phyloP scores from a whole-genome alignment of 2,888 invertebrate species.

The Plagodis dolabraria region DNA sequence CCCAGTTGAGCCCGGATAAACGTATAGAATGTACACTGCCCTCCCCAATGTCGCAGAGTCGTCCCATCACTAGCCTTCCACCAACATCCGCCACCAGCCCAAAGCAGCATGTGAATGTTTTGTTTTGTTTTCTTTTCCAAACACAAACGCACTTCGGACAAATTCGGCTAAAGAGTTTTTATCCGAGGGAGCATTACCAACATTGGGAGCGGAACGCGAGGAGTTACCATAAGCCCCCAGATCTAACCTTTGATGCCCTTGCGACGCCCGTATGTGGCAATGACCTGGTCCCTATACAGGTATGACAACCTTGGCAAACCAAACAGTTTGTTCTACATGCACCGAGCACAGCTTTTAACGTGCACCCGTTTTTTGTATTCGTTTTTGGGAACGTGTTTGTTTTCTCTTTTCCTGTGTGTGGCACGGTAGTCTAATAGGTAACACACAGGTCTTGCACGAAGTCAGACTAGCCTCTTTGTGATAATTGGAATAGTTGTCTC shows the following conservation, averaged over 20 bases:
- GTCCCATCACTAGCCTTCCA: conserved; percentile 59
- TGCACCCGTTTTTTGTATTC: conserved; percentile 63
- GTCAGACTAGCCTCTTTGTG: conserved; percentile 3
- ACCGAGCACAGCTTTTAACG: conserved; percentile 77
- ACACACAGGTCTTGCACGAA: conserved; percentile 9
- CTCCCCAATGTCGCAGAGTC: conserved; percentile 59
- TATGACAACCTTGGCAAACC: conserved; percentile 75
- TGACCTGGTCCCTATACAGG: conserved; percentile 83
- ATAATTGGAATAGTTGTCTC: not conserved
- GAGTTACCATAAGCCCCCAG: conserved; percentile 84
- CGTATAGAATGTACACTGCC: not conserved
- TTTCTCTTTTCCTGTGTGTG: conserved; percentile 50
- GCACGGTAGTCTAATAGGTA: conserved; percentile 59
- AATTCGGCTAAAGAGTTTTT: conserved; percentile 82
- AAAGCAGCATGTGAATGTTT: conserved; percentile 85
- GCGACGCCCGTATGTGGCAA: conserved; percentile 80
- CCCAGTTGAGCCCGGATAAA: no score
- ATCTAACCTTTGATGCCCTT: conserved; percentile 82
- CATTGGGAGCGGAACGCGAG: conserved; percentile 88
- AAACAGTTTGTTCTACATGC: conserved; percentile 67
- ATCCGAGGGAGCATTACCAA: conserved; percentile 87
- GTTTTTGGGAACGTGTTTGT: conserved; percentile 55
- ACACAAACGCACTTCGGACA: conserved; percentile 84
- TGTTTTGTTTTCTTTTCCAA: conserved; percentile 84
- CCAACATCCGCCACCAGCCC: conserved; percentile 78